Evolutionary conservation across 2,888 invertebrate species (phyloP).

Genomic region (Ophion ellenae): DNA sequence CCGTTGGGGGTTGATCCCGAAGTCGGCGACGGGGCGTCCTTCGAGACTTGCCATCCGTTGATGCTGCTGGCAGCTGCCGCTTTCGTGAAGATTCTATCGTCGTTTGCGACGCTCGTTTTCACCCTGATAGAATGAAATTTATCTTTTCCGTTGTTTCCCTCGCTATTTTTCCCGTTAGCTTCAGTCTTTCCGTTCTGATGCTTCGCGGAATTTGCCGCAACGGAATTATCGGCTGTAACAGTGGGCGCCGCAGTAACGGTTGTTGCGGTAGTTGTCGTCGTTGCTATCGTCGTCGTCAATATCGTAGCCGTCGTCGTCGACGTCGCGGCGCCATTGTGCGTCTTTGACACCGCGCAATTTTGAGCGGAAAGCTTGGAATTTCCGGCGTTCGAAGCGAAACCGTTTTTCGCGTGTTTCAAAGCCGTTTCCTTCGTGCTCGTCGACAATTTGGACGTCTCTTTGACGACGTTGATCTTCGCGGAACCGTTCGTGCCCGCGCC

Average conservation of each 20-base stretch:
- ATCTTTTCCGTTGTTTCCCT: constrained; percentile 73
- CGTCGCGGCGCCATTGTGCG: constrained; percentile 32
- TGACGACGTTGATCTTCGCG: constrained; percentile 55
- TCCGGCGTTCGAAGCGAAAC: neutral
- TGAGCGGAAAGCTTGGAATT: constrained; percentile 6
- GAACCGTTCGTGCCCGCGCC: constrained; percentile 7
- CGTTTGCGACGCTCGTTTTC: constrained; percentile 71
- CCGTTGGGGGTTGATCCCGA: constrained; percentile 78
- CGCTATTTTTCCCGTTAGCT: constrained; percentile 69
- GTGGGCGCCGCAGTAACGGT: neutral
- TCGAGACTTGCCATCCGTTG: constrained; percentile 80
- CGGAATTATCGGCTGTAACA: constrained; percentile 50
- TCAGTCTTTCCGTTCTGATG: constrained; percentile 77
- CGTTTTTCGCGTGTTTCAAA: constrained; percentile 42
- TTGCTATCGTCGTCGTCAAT: neutral
- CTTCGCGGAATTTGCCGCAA: constrained; percentile 41
- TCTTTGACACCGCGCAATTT: constrained; percentile 11
- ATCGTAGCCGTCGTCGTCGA: neutral
- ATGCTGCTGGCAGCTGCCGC: constrained; percentile 75
- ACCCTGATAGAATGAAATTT: constrained; percentile 76
- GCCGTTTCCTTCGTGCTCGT: constrained; percentile 35
- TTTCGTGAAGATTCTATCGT: constrained; percentile 78
- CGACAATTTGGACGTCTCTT: constrained; percentile 66
- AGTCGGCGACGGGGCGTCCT: constrained; percentile 77
- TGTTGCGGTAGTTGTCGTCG: constrained; percentile 17